Evolutionary conservation across 2,888 invertebrate species (phyloP), one percentile per base, ranked within the genome.

Genomic region (Sesamia inferens): DNA sequence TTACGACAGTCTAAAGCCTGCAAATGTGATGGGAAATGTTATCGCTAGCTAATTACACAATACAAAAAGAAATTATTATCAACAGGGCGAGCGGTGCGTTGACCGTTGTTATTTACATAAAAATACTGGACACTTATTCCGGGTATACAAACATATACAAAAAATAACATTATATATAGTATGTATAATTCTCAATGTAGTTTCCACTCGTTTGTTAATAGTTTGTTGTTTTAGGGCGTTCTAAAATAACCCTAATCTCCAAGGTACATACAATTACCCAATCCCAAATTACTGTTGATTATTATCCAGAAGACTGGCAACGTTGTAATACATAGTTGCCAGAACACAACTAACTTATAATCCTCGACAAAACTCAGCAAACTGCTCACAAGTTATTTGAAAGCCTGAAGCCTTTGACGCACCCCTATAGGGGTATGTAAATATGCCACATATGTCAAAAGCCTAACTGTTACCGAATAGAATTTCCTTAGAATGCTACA

Each of bases 391-490:
- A 83, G 61, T 65, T 70, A 69, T 72, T 70, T 73, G 59, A 61
- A 69, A 82, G 7, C 61, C 31, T 61, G 39, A 82, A 76, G 62
- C 71, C 71, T 80, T 81, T 71, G 61, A 71, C 11, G 2, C 42
- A 11, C 39, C 54, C 69, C n/a, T n/a, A 77, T 84, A 54, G 71
- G 69, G 77, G 77, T 55, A 51, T 47, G 57, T 72, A 76, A 73
- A 80, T 80, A 80, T 14, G 24, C 57, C 8, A n/a, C 47, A 77
- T 81, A 74, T 71, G 77, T 47, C 71, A 61, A 73, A 70, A 59
- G 72, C 55, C 55, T 63, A 31, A 71, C 65, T 13, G 71, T 14
- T n/a, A 51, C 69, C 54, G 68, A 51, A 71, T 61, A 54, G 48
- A 55, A 22, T 0, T 79, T 65, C 48, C 64, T 51, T 48, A 16